These are phyloP conservation scores for Sphaeridia pumilis DNA, from an alignment of 2,888 invertebrate genomes.

Conservation along the genomic window DNA sequence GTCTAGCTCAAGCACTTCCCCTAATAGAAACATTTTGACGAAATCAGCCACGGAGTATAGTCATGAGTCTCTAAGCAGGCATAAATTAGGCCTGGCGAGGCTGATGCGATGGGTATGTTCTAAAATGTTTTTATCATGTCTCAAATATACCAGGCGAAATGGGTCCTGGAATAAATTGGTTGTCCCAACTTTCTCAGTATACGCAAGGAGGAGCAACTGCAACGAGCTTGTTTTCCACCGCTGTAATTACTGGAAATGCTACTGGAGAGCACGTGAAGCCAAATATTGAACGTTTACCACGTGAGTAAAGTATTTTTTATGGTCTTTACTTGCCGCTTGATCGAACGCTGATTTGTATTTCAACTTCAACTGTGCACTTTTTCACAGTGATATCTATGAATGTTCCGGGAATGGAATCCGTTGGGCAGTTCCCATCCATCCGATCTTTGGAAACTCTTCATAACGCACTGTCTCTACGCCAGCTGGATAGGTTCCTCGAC, in stretches of 20 bases:
- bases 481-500: slow-evolving; percentile 54
- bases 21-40: neutral
- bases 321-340: neutral
- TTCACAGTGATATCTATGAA: slow-evolving; percentile 4
- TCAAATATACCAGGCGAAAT: slow-evolving; percentile 14
- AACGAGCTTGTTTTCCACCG: slow-evolving; percentile 82
- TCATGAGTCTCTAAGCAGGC: slow-evolving; percentile 10
- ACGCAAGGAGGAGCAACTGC: slow-evolving; percentile 38
- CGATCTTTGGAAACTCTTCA: slow-evolving; percentile 94
- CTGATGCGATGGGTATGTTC: slow-evolving; percentile 12
- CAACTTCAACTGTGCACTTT: neutral
- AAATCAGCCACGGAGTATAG: neutral
- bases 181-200: slow-evolving; percentile 18
- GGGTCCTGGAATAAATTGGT: slow-evolving; percentile 12
- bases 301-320: slow-evolving; percentile 11
- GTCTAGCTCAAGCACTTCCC: slow-evolving; percentile 6
- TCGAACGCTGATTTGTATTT: no score
- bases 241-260: slow-evolving; percentile 84
- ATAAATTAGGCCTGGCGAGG: slow-evolving; percentile 5
- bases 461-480: slow-evolving; percentile 84
- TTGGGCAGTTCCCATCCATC: slow-evolving; percentile 83
- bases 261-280: slow-evolving; percentile 10
- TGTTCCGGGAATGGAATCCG: slow-evolving; percentile 14
- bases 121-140: no score
- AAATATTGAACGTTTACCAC: slow-evolving; percentile 11